These are phyloP conservation scores for Otis tarda DNA, from an alignment of 2,113 vertebrate genomes.

Conservation along the genomic window DNA sequence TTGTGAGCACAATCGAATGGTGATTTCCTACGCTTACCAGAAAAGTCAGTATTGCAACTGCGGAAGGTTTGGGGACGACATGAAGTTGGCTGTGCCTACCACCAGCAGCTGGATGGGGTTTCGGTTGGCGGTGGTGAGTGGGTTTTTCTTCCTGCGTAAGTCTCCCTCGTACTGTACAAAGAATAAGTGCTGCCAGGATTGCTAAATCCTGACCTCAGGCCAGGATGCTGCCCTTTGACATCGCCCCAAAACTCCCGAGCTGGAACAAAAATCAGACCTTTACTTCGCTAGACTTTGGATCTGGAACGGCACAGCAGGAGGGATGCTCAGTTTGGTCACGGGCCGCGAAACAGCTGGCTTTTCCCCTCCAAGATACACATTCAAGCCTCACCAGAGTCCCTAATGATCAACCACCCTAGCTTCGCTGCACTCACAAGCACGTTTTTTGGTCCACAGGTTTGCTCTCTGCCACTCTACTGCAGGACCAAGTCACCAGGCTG, in stretches of 20 bases:
- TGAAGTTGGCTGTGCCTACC: not conserved
- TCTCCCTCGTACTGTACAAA: not conserved
- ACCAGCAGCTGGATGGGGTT: not conserved
- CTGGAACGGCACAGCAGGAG: not conserved
- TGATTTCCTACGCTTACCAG: not conserved
- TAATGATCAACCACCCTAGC: not conserved
- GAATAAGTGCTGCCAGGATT: not conserved
- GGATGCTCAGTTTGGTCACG: not conserved
- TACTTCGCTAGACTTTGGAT: not conserved
- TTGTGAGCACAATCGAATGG: not conserved
- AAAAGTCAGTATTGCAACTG: not conserved
- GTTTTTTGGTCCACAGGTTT: not conserved
- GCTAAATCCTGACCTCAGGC: not conserved
- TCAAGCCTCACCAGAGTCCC: not conserved
- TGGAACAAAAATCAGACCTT: not conserved
- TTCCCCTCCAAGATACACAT: not conserved
- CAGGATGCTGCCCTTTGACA: not conserved
- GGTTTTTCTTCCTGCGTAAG: not conserved
- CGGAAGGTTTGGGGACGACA: not conserved
- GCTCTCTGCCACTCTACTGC: not conserved
- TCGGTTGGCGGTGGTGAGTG: fast-evolving
- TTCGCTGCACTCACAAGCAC: fast-evolving
- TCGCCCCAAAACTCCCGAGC: not conserved
- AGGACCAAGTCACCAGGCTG: not conserved
- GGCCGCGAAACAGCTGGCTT: fast-evolving